Percentiles rank a stretch among this genome's conserved stretches.
Evolutionary conservation across 2,113 vertebrate genomes (phyloP).

Genomic region (Paedocypris sp.): DNA sequence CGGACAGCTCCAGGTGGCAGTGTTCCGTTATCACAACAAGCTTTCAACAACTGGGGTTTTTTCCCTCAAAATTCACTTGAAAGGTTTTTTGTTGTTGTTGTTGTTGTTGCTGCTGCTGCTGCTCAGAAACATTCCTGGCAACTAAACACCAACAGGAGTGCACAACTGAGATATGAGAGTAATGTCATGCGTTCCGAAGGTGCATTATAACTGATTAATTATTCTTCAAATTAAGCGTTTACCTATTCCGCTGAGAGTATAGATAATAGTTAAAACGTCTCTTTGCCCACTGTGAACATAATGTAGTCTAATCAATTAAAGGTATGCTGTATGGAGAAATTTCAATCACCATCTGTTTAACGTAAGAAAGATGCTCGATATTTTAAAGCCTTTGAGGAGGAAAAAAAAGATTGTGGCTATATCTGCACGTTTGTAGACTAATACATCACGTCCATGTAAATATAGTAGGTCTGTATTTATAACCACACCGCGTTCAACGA

Average conservation of each 20-base stretch:
- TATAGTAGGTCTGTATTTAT: conserved; percentile 16
- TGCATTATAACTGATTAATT: conserved; percentile 35
- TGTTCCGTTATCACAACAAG: background rate
- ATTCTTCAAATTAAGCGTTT: conserved; percentile 29
- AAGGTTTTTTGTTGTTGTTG: no score
- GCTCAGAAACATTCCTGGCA: no score
- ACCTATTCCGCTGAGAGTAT: conserved; percentile 33
- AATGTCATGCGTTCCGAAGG: no score
- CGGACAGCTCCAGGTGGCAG: conserved; percentile 25
- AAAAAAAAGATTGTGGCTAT: no score
- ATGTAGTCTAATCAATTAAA: conserved; percentile 37
- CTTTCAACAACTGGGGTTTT: background rate
- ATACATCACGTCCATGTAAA: conserved; percentile 14
- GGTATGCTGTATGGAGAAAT: conserved; percentile 33
- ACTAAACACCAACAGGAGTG: no score
- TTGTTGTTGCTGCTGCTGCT: no score
- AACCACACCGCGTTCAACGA: background rate
- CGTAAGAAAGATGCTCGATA: no score
- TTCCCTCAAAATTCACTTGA: background rate
- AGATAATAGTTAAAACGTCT: conserved; percentile 40
- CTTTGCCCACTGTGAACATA: conserved; percentile 34
- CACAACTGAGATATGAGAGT: no score
- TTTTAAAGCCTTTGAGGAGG: no score
- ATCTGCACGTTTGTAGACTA: no score
- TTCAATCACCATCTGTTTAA: no score